Conservation (phyloP, 1,140 invertebrate genomes). For the Drosophila sproati region DNA sequence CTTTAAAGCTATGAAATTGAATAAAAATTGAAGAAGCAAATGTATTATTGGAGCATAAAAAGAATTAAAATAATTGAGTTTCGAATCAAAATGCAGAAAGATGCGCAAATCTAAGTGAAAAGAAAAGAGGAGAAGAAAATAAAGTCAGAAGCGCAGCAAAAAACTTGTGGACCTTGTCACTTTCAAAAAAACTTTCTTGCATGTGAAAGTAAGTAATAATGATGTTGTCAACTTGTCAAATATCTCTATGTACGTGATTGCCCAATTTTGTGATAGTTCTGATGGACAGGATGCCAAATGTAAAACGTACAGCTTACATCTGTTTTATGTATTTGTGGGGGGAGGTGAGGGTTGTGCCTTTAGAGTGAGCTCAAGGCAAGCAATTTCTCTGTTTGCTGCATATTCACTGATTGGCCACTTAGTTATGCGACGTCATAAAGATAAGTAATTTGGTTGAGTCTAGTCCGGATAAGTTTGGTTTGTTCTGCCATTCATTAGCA, state of each 20-base stretch:
- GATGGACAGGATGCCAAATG: not conserved
- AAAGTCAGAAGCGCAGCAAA: not conserved
- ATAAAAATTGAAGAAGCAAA: not conserved
- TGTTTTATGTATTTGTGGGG: not conserved
- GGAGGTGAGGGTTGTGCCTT: not conserved
- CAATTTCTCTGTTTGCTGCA: constrained; percentile 60
- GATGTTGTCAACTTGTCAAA: not conserved
- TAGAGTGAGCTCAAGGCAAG: constrained; percentile 27
- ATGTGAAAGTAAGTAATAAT: not conserved
- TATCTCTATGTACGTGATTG: not conserved
- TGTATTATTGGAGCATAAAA: not conserved
- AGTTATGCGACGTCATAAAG: constrained; percentile 77
- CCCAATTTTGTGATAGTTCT: not conserved
- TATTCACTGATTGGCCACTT: constrained; percentile 70
- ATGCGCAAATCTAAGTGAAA: not conserved
- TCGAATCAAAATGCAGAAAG: not conserved
- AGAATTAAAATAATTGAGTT: not conserved
- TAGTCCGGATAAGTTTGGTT: not conserved
- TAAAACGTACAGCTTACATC: not conserved
- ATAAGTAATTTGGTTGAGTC: constrained; percentile 52
- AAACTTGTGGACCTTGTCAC: too few species aligned
- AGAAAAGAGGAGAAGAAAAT: not conserved
- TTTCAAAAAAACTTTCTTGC: not conserved
- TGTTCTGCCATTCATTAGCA: constrained; percentile 70
- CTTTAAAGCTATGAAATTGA: not conserved